Evolutionary conservation across 2,888 invertebrate species (phyloP).

Genomic region (Acleris emargana): DNA sequence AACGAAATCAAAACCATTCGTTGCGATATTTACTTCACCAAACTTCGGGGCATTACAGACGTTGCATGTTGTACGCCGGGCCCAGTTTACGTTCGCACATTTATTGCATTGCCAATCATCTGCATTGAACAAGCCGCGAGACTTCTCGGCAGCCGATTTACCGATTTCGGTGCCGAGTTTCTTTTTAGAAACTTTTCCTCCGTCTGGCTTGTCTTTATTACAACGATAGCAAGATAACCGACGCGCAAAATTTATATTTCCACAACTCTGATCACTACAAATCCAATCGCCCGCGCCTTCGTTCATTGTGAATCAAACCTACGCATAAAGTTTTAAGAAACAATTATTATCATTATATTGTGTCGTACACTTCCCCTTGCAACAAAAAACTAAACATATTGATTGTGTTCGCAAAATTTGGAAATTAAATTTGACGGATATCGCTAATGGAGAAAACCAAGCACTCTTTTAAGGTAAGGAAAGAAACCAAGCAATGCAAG

Average conservation of each 20-base stretch:
- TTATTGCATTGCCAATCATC: constrained; percentile 99
- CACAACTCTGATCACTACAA: constrained; percentile 89
- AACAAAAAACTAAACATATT: constrained; percentile 47
- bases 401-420: constrained; percentile 49
- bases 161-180: constrained; percentile 98
- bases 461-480: constrained; percentile 71
- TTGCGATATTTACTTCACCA: constrained; percentile 90
- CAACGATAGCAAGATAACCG: constrained; percentile 96
- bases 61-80: constrained; percentile 97
- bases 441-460: constrained; percentile 76
- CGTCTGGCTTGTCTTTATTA: constrained; percentile 86
- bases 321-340: constrained; percentile 48
- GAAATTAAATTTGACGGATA: constrained; percentile 66
- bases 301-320: constrained; percentile 71
- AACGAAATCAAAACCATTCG: neutral
- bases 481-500: constrained; percentile 69
- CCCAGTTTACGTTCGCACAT: constrained; percentile 99
- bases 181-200: constrained; percentile 83
- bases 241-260: constrained; percentile 97
- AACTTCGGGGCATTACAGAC: constrained; percentile 99
- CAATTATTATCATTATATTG: constrained; percentile 35
- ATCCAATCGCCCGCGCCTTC: constrained; percentile 85
- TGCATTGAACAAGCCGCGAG: constrained; percentile 96
- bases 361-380: constrained; percentile 11
- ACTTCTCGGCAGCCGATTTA: constrained; percentile 98